Percentiles rank a stretch among this genome's conserved stretches.
These are phyloP conservation scores for Drosophila siamana DNA, from an alignment of 2,888 invertebrate genomes.

Conservation along the genomic window DNA sequence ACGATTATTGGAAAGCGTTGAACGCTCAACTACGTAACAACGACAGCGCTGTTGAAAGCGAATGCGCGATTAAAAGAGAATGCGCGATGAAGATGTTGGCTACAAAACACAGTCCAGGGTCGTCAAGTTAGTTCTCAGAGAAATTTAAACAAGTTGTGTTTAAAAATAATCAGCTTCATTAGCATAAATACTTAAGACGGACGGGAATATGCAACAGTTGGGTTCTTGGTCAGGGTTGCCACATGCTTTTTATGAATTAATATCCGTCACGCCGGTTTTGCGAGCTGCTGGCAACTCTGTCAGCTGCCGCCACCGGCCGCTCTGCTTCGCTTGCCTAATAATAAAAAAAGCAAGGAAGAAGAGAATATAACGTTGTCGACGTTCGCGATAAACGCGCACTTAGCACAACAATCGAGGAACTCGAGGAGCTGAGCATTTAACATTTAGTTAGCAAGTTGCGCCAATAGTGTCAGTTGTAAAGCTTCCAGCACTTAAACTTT, in stretches of 20 bases:
- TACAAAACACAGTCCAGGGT: conserved; percentile 24
- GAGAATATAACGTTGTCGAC: neutral
- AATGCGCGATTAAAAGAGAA: conserved; percentile 48
- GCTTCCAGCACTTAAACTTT: conserved; percentile 23
- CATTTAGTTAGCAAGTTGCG: conserved; percentile 30
- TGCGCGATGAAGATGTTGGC: conserved; percentile 29
- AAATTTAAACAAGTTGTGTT: conserved; percentile 7
- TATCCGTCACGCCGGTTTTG: neutral
- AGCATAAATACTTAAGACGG: conserved; percentile 23
- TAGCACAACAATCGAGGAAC: conserved; percentile 18
- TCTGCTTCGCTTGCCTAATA: conserved; percentile 11
- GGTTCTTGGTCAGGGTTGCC: conserved; percentile 45
- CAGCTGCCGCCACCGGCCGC: conserved; percentile 51
- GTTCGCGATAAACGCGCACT: conserved; percentile 39
- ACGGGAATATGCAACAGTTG: conserved; percentile 59
- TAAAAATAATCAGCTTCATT: conserved; percentile 25
- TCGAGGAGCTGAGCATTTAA: neutral
- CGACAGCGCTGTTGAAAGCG: conserved; percentile 59
- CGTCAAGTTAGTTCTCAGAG: conserved; percentile 24
- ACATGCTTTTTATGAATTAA: neutral
- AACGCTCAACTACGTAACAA: conserved; percentile 65
- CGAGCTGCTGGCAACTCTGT: conserved; percentile 50
- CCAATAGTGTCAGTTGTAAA: conserved; percentile 30
- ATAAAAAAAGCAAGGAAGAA: conserved; percentile 21
- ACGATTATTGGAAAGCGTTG: conserved; percentile 52